Evolutionary conservation across 2,113 vertebrate genomes (phyloP).

Genomic region (Spea multiplicata): DNA sequence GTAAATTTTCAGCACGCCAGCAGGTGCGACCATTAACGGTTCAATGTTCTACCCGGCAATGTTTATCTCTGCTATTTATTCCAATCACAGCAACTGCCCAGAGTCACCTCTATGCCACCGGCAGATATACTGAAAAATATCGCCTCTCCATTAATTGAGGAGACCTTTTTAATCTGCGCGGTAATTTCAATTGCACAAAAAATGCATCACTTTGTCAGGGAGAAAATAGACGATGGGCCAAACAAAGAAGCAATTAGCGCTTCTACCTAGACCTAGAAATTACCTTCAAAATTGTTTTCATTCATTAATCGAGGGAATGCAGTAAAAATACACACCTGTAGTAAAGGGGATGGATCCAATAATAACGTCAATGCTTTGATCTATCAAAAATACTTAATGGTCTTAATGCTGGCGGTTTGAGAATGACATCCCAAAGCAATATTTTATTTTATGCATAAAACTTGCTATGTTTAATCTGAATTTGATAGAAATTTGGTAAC

Average conservation of each 20-base stretch:
- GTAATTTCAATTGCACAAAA: constrained; percentile 61
- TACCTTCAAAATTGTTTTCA: too few species aligned
- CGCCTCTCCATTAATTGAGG: constrained; percentile 66
- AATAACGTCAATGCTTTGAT: too few species aligned
- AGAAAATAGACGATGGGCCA: constrained; percentile 37
- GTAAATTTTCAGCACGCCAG: constrained; percentile 75
- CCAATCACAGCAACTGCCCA: constrained; percentile 51
- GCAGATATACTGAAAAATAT: constrained; percentile 65
- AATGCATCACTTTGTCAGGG: constrained; percentile 59
- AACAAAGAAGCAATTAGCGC: constrained; percentile 27
- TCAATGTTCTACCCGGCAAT: constrained; percentile 52
- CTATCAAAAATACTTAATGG: too few species aligned
- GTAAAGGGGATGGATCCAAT: too few species aligned
- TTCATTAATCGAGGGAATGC: too few species aligned
- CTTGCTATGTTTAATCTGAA: too few species aligned
- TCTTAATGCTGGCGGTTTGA: too few species aligned
- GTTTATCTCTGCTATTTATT: constrained; percentile 62
- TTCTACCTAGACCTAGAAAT: background rate
- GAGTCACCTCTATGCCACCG: constrained; percentile 51
- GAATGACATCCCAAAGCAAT: too few species aligned
- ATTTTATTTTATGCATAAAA: too few species aligned
- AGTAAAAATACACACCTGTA: too few species aligned
- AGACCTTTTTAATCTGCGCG: constrained; percentile 64
- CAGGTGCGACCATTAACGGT: constrained; percentile 69
- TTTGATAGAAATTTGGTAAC: too few species aligned